Conservation (phyloP, 2,113 vertebrate species). For the Microcebus lehilahytsara region DNA sequence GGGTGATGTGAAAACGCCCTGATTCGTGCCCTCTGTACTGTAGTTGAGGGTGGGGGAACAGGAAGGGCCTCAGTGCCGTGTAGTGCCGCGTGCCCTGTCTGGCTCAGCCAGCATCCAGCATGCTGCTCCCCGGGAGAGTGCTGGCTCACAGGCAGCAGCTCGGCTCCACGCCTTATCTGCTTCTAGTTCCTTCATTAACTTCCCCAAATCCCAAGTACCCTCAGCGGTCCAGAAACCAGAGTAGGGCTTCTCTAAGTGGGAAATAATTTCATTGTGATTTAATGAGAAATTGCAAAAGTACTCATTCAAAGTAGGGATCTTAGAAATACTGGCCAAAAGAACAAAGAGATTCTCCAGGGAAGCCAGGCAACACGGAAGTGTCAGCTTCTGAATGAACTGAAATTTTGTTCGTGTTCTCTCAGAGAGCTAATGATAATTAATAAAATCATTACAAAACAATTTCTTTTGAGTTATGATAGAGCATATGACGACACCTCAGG, state of each 20-base stretch:
- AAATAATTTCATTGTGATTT: not conserved
- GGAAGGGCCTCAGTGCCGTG: not conserved
- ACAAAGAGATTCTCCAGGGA: not conserved
- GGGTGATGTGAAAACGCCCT: not conserved
- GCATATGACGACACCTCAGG: not conserved
- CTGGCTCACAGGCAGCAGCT: not conserved
- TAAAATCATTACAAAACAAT: not conserved
- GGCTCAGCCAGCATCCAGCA: not conserved
- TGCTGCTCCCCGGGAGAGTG: not conserved
- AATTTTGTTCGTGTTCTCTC: not conserved
- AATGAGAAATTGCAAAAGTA: not conserved
- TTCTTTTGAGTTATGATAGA: not conserved
- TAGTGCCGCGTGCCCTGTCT: not conserved
- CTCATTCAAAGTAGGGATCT: not conserved
- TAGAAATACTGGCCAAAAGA: not conserved
- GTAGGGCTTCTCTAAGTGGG: not conserved
- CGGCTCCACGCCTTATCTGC: not conserved
- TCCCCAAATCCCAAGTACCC: not conserved
- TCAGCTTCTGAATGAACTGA: slow-evolving; percentile 3
- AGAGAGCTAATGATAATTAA: not conserved
- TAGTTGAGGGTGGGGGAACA: not conserved
- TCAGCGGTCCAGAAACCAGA: not conserved
- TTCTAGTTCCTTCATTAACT: not conserved
- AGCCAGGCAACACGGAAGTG: not conserved
- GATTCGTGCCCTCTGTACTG: not conserved